Percentiles rank a stretch among this genome's conserved stretches.
These are phyloP conservation scores for Petrosia ficiformis DNA, from an alignment of 37 sponge, comb jelly and placozoan genomes.

Conservation along the genomic window DNA sequence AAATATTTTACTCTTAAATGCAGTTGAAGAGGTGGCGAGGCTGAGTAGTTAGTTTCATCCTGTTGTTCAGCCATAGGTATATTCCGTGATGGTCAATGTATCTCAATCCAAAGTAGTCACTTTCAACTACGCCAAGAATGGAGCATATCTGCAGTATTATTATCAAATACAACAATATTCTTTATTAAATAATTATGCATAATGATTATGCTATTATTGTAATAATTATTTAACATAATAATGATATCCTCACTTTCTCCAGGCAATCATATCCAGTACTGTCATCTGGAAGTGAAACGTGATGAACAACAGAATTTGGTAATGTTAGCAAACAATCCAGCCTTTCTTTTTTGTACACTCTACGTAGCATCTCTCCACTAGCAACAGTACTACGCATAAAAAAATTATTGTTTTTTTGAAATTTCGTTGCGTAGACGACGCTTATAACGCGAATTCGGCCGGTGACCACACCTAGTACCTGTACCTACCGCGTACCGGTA, in stretches of 20 bases:
- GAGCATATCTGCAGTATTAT: constrained; percentile 58
- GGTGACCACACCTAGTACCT: too few species aligned
- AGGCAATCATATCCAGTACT: constrained; percentile 54
- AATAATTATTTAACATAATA: too few species aligned
- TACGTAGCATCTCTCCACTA: too few species aligned
- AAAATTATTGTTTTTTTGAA: too few species aligned
- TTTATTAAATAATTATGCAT: too few species aligned
- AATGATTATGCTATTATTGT: too few species aligned
- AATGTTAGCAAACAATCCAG: constrained; percentile 25
- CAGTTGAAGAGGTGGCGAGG: constrained; percentile 49
- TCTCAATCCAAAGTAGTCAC: constrained; percentile 74
- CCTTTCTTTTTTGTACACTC: too few species aligned
- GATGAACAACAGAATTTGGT: constrained; percentile 44
- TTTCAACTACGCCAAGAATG: constrained; percentile 68
- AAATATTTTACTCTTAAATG: constrained; percentile 66
- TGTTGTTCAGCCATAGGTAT: constrained; percentile 64
- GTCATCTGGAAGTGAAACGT: constrained; percentile 15
- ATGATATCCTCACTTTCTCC: constrained; percentile 31
- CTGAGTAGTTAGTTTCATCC: constrained; percentile 44
- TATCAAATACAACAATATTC: constrained; percentile 2
- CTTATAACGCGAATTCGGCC: too few species aligned
- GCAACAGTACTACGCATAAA: too few species aligned
- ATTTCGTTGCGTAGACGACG: too few species aligned
- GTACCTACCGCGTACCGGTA: too few species aligned
- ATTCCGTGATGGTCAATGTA: constrained; percentile 17